These are phyloP conservation scores for Volucella zonaria DNA, from an alignment of 2,888 invertebrate genomes.

Conservation along the genomic window DNA sequence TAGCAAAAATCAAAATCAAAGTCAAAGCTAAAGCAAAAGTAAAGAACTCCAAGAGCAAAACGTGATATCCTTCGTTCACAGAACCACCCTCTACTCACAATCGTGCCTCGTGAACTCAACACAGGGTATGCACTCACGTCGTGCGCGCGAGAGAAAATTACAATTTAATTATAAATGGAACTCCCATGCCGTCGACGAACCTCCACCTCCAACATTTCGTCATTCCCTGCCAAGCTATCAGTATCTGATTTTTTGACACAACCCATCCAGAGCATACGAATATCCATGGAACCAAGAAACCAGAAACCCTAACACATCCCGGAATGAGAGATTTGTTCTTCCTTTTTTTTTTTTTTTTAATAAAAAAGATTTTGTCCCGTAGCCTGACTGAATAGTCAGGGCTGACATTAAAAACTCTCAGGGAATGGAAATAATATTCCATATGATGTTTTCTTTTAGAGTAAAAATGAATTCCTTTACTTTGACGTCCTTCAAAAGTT, in stretches of 20 bases:
- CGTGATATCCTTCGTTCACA: slow-evolving; percentile 41
- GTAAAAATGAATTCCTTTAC: slow-evolving; percentile 47
- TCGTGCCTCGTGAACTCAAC: background rate
- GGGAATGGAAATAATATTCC: slow-evolving; percentile 63
- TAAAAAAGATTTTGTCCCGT: slow-evolving; percentile 15
- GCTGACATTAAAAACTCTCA: slow-evolving; percentile 52
- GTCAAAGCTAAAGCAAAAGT: no score
- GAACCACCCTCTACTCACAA: slow-evolving; percentile 20
- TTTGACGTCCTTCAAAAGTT: background rate
- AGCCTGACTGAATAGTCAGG: slow-evolving; percentile 1
- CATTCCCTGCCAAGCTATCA: background rate
- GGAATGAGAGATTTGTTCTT: background rate
- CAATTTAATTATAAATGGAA: slow-evolving; percentile 73
- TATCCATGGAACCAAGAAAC: background rate
- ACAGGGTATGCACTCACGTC: slow-evolving; percentile 60
- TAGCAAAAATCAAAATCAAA: slow-evolving; percentile 27
- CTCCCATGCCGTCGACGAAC: slow-evolving; percentile 36
- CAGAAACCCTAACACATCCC: background rate
- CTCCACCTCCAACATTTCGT: slow-evolving; percentile 10
- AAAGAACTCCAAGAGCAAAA: slow-evolving; percentile 34
- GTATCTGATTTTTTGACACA: slow-evolving; percentile 47
- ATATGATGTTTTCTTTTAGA: slow-evolving; percentile 60
- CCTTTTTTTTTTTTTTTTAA: background rate
- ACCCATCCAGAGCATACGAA: slow-evolving; percentile 31
- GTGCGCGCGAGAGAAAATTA: slow-evolving; percentile 59